Evolutionary conservation across 2,113 vertebrate species (phyloP), one percentile per base, ranked within the genome.

Genomic region (Pelvicachromis taeniatus): DNA sequence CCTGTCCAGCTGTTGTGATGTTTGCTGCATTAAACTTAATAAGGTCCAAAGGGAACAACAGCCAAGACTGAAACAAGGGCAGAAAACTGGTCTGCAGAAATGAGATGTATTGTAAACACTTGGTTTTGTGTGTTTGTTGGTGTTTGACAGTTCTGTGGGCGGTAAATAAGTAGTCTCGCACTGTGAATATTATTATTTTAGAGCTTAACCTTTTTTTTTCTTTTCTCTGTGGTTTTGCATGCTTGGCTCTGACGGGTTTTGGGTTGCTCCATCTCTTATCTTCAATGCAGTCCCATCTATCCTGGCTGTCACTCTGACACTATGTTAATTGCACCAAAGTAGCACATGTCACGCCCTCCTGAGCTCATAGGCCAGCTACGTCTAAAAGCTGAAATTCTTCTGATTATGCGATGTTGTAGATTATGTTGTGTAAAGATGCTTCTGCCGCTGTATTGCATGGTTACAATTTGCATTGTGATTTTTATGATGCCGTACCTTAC

Each of bases 1-100:
- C 45, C 58, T 83, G 33, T 75, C 40, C 77, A 63, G 82, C 82
- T 88, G 82, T 80, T 88, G 55, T 81, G 80, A 79, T 73, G 70
- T 58, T 59, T 38, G 48, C 59, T 78, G 79, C 14, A 11, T 23
- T 59, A 33, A 38, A 40, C 77, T 85, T 90, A 89, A 89, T 87
- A 78, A 90, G 79, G 53, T 83, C 86, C 81, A 75, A 38, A 35
- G 83, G 85, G 83, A 91, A 59, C 45, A 23, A 53, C 10, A 0
- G 68, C 9, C 42, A 50, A 73, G 16, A 31, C 68, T 1, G 68
- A 31, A 50, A 50, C 16, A 1, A 50, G 42, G 68, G 68, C 42
- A 73, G 42, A 50, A 48, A 31, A 19, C 9, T 19, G 23, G 42
- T 75, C 68, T 31, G 23, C 2, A 12, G 23, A 75, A 50, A 75